A percentile compares a stretch with the other conserved stretches of the same genome.
Evolutionary conservation across 2,888 invertebrate species (phyloP).

Genomic region (Notodonta dromedarius): DNA sequence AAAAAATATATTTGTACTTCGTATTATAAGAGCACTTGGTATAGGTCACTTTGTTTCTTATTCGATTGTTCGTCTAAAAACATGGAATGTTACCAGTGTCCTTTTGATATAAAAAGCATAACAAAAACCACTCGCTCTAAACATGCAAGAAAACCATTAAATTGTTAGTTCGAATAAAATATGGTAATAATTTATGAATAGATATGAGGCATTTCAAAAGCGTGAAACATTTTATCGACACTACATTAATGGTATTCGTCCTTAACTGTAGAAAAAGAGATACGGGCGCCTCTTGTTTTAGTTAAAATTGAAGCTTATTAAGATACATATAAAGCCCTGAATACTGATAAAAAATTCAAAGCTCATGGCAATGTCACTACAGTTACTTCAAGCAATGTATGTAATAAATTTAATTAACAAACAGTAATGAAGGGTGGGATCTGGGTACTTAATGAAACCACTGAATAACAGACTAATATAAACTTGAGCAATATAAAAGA

Average conservation of each 20-base stretch:
- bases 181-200: slow-evolving; percentile 29
- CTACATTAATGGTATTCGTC: slow-evolving; percentile 43
- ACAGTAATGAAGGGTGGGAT: slow-evolving; percentile 19
- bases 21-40: slow-evolving; percentile 65
- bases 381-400: slow-evolving; percentile 25
- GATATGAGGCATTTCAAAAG: slow-evolving; percentile 32
- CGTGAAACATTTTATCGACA: slow-evolving; percentile 43
- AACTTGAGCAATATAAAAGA: slow-evolving; percentile 17
- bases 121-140: slow-evolving; percentile 32
- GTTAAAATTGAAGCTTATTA: slow-evolving; percentile 24
- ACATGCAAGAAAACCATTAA: slow-evolving; percentile 47
- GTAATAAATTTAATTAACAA: slow-evolving; percentile 32
- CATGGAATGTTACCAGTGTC: slow-evolving; percentile 47
- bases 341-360: slow-evolving; percentile 20
- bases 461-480: slow-evolving; percentile 13
- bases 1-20: slow-evolving; percentile 54
- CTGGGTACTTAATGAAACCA: slow-evolving; percentile 10
- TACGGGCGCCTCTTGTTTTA: slow-evolving; percentile 43
- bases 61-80: slow-evolving; percentile 62
- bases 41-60: slow-evolving; percentile 46
- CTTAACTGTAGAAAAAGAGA: slow-evolving; percentile 39
- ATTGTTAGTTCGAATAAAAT: slow-evolving; percentile 31
- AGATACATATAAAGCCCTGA: slow-evolving; percentile 22
- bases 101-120: slow-evolving; percentile 54
- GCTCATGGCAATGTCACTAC: slow-evolving; percentile 19